phyloP scores from a whole-genome alignment of 2,797 vertebrate species.

The Tenualosa thibaudeaui region DNA sequence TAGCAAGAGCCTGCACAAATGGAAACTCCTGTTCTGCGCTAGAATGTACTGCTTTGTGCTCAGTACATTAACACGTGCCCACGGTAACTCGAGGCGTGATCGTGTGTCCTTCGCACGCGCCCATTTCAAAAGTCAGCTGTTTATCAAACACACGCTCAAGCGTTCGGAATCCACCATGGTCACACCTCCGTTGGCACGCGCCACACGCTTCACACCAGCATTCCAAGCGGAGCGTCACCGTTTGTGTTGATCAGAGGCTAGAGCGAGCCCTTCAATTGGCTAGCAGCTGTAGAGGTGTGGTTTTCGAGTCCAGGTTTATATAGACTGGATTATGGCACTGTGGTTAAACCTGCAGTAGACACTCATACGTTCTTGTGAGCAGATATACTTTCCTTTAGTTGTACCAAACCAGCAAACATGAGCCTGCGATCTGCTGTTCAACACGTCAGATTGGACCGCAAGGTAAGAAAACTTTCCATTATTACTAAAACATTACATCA shows the following conservation, averaged over 20 bases:
- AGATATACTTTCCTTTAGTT: not conserved
- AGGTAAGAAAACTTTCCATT: not conserved
- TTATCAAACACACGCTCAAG: no score
- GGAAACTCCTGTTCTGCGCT: not conserved
- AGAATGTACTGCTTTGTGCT: not conserved
- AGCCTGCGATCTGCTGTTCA: not conserved
- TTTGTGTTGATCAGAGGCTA: no score
- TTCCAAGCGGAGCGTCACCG: not conserved
- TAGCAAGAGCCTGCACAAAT: not conserved
- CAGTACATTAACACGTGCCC: not conserved
- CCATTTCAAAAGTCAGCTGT: not conserved
- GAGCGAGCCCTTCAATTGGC: not conserved
- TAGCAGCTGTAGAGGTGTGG: not conserved
- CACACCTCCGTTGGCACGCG: not conserved
- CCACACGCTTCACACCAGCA: not conserved
- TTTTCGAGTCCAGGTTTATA: not conserved
- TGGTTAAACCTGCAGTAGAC: not conserved
- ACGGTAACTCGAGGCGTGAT: not conserved
- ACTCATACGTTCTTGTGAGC: not conserved
- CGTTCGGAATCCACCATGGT: not conserved
- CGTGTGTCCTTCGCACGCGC: not conserved
- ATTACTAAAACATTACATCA: no score
- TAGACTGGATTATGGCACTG: not conserved
- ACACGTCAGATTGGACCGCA: conserved; percentile 3
- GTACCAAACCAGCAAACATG: not conserved